Percentiles rank a stretch among this genome's conserved stretches.
These are phyloP conservation scores for Rhamnusium bicolor DNA, from an alignment of 2,888 invertebrate genomes.

Conservation along the genomic window DNA sequence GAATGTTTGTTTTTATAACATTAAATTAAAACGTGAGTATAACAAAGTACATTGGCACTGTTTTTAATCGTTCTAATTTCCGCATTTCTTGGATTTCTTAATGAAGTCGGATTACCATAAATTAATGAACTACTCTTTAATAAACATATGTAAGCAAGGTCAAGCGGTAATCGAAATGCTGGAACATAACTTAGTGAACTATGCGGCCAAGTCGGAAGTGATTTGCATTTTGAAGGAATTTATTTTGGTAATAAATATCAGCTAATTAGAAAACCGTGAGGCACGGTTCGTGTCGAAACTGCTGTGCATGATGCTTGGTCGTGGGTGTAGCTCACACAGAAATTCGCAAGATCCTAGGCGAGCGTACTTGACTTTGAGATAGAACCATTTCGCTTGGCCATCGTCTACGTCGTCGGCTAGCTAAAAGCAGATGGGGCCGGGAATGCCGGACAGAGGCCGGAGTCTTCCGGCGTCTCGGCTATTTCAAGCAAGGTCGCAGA, in stretches of 20 bases:
- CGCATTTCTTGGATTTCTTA: neutral
- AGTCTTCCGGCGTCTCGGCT: slow-evolving; percentile 69
- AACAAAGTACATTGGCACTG: neutral
- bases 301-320: neutral
- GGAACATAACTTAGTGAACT: neutral
- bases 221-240: slow-evolving; percentile 31
- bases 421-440: slow-evolving; percentile 40
- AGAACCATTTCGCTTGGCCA: neutral
- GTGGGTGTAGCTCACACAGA: neutral
- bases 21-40: neutral
- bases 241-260: slow-evolving; percentile 22
- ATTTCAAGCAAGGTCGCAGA: slow-evolving; percentile 69
- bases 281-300: slow-evolving; percentile 17
- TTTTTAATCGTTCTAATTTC: neutral
- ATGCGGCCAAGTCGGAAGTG: slow-evolving; percentile 24
- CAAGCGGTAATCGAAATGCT: neutral
- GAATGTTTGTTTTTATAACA: neutral
- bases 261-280: slow-evolving; percentile 34
- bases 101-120: slow-evolving; percentile 2
- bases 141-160: neutral
- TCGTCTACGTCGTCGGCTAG: slow-evolving; percentile 16
- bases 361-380: neutral
- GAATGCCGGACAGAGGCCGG: slow-evolving; percentile 62
- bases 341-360: neutral
- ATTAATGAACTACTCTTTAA: slow-evolving; percentile 1